Evolutionary conservation across 2,113 vertebrate species (phyloP), one percentile per base, ranked within the genome.

Genomic region (Pseudorectes ferrugineus): DNA sequence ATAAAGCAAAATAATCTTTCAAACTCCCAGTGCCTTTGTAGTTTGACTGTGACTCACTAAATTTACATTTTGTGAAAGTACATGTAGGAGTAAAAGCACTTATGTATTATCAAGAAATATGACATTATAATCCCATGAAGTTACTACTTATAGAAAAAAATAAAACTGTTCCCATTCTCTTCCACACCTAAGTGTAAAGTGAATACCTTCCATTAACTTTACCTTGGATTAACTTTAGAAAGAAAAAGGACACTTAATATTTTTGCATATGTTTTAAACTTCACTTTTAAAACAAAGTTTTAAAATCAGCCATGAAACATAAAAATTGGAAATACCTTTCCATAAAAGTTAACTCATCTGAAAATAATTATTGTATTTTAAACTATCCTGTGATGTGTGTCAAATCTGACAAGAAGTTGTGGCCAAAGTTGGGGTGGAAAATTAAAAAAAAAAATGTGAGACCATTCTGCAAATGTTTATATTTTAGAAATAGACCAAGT

Each of bases 51-150:
- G 97, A 98, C 95, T 98, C 97, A 97, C 73, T 84, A 81, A 45
- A 74, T 94, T 95, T 96, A 96, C 94, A 97, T 96, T 96, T 91
- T 95, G 80, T 95, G 74, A 96, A 95, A 91, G 95, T 72, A 42
- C 96, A 80, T 89, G 97, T 98, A 97, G 97, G 97, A 48, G 92
- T 97, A 96, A 97, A 96, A 93, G 95, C 96, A 96, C 94, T 96
- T 94, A 95, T 96, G 96, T 85, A 95, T 97, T 97, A 97, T 94
- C 92, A 94, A 80, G 93, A 83, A 95, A 96, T 66, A 95, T 93
- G 97, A 95, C 96, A 97, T 96, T 95, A 83, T 81, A 96, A 86
- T 96, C 88, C 92, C 43, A 35, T 89, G 84, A 94, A 97, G 96
- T 91, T 92, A 89, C 93, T 97, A 89, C 79, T 95, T 95, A 88